Evolutionary conservation across 2,113 vertebrate species (phyloP), one percentile per base, ranked within the genome.

Genomic region (Macrotus californicus): DNA sequence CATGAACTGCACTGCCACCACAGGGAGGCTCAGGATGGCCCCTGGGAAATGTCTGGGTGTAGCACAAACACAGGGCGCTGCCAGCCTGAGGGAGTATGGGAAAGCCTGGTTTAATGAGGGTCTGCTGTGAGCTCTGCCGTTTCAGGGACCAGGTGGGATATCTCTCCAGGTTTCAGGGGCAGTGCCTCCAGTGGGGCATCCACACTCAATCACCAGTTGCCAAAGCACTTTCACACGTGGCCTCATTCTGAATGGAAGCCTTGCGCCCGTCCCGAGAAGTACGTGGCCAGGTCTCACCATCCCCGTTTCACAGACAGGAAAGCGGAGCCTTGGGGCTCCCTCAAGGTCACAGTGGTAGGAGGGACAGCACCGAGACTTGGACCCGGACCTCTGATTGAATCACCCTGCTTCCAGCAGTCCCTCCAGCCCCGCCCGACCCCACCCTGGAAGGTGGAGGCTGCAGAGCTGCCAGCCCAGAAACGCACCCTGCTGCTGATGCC

Each of bases 401-500:
- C 24, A 36, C 43, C 72, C 39, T 41, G 39, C 13, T 94, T 77
- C 43, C 46, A 29, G 52, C 0, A 8, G 24, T 12, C 43, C 34
- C 34, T 19, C 10, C 31, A n/a, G 9, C 18, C 75, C 75, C 0
- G 31, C 31, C 48, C 1, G 2, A n/a, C 31, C 75, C 12, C 1
- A 54, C 56, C 5, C 26, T 22, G 14, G 24, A 43, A 31, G n/a
- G 29, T 2, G 6, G 41, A 22, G n/a, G 86, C 52, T 64, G 29
- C 39, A 5, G 2, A 52, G 36, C 41, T 0, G 0, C 22, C 41
- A 76, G 87, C 59, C 54, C 10, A 39, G 52, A 79, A 34, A 24
- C 0, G 1, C 6, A 13, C 81, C 84, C 43, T 29, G 7, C 43
- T 22, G 7, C 29, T 34, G 70, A n/a, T 0, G 3, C 29, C 48